Percentiles rank a stretch among this genome's conserved stretches.
phyloP scores from a whole-genome alignment of 2,888 invertebrate species.

The Pyrgus malvae region DNA sequence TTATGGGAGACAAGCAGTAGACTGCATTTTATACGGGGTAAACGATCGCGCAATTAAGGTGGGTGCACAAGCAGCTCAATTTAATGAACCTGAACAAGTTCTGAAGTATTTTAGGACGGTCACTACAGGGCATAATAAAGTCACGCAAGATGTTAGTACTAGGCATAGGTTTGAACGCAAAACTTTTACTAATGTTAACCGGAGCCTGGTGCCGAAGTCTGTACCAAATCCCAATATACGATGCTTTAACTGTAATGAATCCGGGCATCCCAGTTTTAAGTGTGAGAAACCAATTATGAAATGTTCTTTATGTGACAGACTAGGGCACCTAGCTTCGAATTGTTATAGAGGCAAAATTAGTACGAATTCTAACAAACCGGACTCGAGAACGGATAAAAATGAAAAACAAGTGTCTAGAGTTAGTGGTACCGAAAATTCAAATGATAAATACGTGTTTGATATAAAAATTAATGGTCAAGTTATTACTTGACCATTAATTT shows the following conservation, averaged over 20 bases:
- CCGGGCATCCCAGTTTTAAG: constrained; percentile 9
- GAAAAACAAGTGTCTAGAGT: constrained; percentile 3
- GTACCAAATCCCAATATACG: neutral
- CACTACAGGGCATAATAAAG: constrained; percentile 1
- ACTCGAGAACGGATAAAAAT: neutral
- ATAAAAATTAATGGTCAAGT: constrained; percentile 18
- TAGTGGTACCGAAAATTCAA: neutral
- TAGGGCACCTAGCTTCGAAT: neutral
- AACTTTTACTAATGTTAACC: too few species aligned
- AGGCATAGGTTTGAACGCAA: neutral
- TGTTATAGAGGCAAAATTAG: constrained; percentile 1
- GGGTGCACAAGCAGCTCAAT: constrained; percentile 34
- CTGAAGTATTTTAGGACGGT: constrained; percentile 30
- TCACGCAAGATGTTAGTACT: neutral
- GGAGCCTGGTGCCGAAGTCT: too few species aligned
- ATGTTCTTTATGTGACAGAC: constrained; percentile 1
- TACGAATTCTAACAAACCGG: too few species aligned
- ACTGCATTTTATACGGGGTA: constrained; percentile 24
- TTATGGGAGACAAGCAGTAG: too few species aligned
- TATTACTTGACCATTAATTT: too few species aligned
- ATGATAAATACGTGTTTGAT: constrained; percentile 9
- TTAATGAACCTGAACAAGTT: constrained; percentile 32
- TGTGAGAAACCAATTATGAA: constrained; percentile 1
- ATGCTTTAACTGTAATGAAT: constrained; percentile 3
- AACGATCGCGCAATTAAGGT: constrained; percentile 32